Evolutionary conservation across 2,113 vertebrate genomes (phyloP), one percentile per base, ranked within the genome.

Genomic region (Ardeotis arabs): DNA sequence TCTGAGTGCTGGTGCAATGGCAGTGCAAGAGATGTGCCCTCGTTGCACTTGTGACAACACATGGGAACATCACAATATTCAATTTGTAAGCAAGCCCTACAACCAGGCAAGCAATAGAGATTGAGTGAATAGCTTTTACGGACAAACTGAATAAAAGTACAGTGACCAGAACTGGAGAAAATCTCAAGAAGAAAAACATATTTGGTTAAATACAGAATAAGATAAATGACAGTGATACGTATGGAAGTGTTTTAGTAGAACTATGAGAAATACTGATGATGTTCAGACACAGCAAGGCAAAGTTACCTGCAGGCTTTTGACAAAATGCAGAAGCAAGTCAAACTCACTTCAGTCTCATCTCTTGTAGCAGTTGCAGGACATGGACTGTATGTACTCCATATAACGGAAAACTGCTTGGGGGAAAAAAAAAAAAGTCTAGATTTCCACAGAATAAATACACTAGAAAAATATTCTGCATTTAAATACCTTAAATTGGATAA

Each of bases 401-500:
- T 41, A 75, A 84, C 0, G 0, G 16, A 11, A 52, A 89, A 82
- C n/a, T 25, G 35, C 41, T 87, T 53, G 66, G 33, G 72, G 5
- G 14, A 53, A 60, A 87, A 56, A 66, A 87, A 88, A 58, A 7
- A 29, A 44, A 60, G 58, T 45, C 81, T 72, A 50, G 39, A 75
- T 76, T 93, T 81, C 58, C 50, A 87, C 47, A 64, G 87, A 96
- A 81, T 64, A 94, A 89, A 91, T 73, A 94, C 25, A 76, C 16
- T 35, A 82, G 62, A 91, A 78, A 60, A 93, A 93, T 73, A 82
- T 58, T 76, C 49, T 76, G 66, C 25, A 78, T 94, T 94, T 91
- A 88, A 93, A 91, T 85, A 89, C 49, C 70, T 89, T 79, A 79
- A 89, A 75, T 14, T 87, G 70, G 81, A 82, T 91, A 87, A 96